Conservation (phyloP, 2,113 vertebrate genomes). For the Bungarus multicinctus region DNA sequence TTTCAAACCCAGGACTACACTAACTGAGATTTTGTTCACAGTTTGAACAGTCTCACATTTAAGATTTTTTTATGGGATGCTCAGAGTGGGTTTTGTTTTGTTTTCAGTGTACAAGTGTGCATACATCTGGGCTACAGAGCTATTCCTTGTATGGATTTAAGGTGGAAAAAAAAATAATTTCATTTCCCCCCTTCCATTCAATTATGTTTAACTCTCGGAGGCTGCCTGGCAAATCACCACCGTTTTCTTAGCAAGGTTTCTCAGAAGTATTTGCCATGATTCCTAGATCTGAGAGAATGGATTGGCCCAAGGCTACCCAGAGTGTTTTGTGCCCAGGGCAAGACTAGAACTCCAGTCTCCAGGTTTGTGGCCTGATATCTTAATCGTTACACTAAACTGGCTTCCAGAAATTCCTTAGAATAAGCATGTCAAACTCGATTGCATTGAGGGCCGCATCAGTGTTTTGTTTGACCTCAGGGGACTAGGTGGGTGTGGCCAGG, state of each 20-base stretch:
- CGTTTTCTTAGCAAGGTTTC: neutral
- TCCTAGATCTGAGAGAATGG: neutral
- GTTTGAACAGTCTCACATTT: neutral
- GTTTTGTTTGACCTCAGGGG: too few relatives aligned
- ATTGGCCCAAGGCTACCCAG: neutral
- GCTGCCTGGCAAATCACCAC: neutral
- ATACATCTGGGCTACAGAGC: neutral
- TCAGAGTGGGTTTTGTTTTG: neutral
- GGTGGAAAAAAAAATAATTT: neutral
- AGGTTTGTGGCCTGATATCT: neutral
- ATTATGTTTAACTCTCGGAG: neutral
- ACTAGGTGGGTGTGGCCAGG: too few relatives aligned
- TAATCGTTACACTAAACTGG: neutral
- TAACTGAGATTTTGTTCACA: neutral
- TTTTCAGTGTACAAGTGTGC: neutral
- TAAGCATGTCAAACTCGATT: neutral
- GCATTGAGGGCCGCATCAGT: too few relatives aligned
- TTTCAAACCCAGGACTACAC: neutral
- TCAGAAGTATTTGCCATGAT: neutral
- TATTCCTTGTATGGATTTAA: neutral
- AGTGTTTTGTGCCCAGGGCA: neutral
- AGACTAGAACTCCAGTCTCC: neutral
- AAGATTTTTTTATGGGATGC: neutral
- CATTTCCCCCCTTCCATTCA: neutral
- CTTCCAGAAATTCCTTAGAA: neutral